A percentile compares a stretch with the other conserved stretches of the same genome.
phyloP scores from a whole-genome alignment of 2,797 vertebrate species.

The Brachyalestes nurse region DNA sequence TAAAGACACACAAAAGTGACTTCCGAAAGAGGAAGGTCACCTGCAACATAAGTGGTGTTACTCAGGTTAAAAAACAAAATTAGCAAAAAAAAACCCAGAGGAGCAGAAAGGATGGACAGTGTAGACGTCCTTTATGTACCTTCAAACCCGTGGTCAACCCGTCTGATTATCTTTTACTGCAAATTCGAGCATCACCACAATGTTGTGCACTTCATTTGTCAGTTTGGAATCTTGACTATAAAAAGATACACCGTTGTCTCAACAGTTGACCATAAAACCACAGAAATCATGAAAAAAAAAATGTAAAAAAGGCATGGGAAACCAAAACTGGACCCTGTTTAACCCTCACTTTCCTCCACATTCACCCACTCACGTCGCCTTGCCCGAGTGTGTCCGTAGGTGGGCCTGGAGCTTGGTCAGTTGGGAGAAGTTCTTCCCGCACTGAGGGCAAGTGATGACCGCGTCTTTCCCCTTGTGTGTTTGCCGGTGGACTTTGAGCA shows the following conservation, averaged over 20 bases:
- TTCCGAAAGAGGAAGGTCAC: neutral
- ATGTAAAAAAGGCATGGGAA: neutral
- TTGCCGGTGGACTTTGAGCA: constrained; percentile 77
- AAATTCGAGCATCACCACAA: no score
- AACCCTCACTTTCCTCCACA: neutral
- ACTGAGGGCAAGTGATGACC: constrained; percentile 60
- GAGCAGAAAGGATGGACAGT: neutral
- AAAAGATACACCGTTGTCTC: neutral
- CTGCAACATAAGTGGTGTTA: neutral
- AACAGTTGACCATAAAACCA: neutral
- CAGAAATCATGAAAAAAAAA: neutral
- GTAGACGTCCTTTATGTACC: constrained; percentile 3
- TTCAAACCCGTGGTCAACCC: constrained; percentile 8
- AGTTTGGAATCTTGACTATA: neutral
- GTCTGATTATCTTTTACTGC: neutral
- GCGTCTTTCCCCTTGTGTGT: constrained; percentile 60
- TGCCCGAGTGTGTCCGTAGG: constrained; percentile 63
- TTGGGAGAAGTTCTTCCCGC: constrained; percentile 76
- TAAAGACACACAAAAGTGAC: no score
- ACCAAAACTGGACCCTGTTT: neutral
- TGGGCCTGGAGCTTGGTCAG: constrained; percentile 72
- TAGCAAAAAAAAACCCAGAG: neutral
- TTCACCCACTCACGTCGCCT: constrained; percentile 55
- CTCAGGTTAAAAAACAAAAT: neutral
- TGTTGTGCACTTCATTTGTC: constrained; percentile 14